A percentile compares a stretch with the other conserved stretches of the same genome.
phyloP scores from a whole-genome alignment of 2,113 vertebrate genomes.

The Pelusios castaneus region DNA sequence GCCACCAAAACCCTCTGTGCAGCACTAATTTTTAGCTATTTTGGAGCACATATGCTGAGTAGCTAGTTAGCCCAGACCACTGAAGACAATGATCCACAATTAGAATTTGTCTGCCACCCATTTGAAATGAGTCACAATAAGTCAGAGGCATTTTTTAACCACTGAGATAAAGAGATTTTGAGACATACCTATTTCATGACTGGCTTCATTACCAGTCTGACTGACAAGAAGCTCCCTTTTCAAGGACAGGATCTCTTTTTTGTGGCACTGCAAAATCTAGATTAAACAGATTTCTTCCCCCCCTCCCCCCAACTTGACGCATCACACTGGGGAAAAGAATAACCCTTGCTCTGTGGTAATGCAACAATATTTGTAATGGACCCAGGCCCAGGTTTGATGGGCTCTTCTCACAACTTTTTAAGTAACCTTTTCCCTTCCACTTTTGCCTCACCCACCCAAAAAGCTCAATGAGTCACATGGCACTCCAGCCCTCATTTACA shows the following conservation, averaged over 20 bases:
- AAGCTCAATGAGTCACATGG: background rate
- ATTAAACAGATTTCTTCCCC: background rate
- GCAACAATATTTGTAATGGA: background rate
- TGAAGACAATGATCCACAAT: slow-evolving; percentile 46
- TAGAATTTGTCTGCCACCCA: slow-evolving; percentile 21
- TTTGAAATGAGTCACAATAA: slow-evolving; percentile 6
- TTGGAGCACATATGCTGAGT: slow-evolving; percentile 58
- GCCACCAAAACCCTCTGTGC: no score
- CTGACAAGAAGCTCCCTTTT: slow-evolving; percentile 9
- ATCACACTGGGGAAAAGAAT: background rate
- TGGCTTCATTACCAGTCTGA: background rate
- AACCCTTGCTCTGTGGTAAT: background rate
- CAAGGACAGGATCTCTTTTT: slow-evolving; percentile 34
- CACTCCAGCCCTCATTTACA: background rate
- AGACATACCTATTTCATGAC: background rate
- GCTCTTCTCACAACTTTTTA: background rate
- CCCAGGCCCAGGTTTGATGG: background rate
- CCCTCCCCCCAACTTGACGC: background rate
- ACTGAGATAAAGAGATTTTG: slow-evolving; percentile 40
- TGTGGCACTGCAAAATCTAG: slow-evolving; percentile 41
- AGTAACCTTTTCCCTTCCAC: background rate
- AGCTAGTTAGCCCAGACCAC: slow-evolving; percentile 22
- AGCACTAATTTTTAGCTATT: slow-evolving; percentile 30
- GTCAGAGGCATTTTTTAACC: slow-evolving; percentile 28
- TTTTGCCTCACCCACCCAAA: slow-evolving; percentile 1